A percentile compares a stretch with the other conserved stretches of the same genome.
Conservation (phyloP, 37 sponge, comb jelly and placozoan species). For the Halisarca cf. caerulea region DNA sequence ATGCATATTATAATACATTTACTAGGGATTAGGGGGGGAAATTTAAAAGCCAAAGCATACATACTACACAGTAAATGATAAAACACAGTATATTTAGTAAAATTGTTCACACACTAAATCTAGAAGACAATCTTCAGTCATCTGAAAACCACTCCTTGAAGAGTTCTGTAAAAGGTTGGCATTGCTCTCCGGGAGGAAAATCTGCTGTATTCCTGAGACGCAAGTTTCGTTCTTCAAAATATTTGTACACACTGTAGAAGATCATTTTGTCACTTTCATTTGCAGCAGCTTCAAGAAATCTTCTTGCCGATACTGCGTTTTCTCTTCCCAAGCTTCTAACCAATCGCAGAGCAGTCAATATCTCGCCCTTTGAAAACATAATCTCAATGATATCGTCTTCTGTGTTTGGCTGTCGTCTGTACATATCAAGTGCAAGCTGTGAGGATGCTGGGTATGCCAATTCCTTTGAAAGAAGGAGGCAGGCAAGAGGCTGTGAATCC, state of each 20-base stretch:
- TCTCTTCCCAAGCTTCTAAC: conserved; percentile 68
- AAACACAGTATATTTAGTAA: neutral
- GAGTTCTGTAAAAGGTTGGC: conserved; percentile 67
- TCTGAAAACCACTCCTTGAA: conserved; percentile 67
- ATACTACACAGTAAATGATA: neutral
- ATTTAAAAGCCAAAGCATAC: no score
- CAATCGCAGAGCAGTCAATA: conserved; percentile 79
- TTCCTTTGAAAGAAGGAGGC: conserved; percentile 88
- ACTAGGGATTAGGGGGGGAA: no score
- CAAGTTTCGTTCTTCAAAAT: conserved; percentile 92
- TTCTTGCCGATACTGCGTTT: conserved; percentile 82
- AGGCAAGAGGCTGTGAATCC: conserved; percentile 90
- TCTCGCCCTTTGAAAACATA: conserved; percentile 79
- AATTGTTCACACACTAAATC: neutral
- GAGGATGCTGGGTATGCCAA: conserved; percentile 86
- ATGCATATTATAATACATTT: no score
- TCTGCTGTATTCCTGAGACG: conserved; percentile 72
- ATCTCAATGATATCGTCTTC: conserved; percentile 89
- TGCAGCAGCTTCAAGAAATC: conserved; percentile 91
- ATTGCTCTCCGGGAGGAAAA: conserved; percentile 85
- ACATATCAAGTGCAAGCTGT: conserved; percentile 97
- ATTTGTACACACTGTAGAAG: conserved; percentile 92
- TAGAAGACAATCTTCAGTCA: neutral
- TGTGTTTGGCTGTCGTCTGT: conserved; percentile 77
- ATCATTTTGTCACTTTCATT: conserved; percentile 84